Conservation (phyloP, 2,888 invertebrate genomes). For the Acrobasis repandana region DNA sequence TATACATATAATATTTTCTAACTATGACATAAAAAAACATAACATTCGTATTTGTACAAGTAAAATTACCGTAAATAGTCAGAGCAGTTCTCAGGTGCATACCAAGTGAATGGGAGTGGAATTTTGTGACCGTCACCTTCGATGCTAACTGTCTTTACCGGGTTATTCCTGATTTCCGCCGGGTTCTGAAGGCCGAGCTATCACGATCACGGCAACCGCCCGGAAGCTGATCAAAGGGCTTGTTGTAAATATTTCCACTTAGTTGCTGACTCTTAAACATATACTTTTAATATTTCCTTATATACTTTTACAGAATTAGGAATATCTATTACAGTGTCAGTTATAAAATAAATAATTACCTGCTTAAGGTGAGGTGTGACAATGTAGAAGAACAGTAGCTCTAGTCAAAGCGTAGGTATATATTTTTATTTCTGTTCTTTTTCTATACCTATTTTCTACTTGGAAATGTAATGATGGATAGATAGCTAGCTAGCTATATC, state of each 20-base stretch:
- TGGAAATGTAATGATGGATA: too few species aligned
- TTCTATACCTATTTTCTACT: too few species aligned
- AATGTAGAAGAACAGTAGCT: too few species aligned
- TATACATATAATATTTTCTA: too few species aligned
- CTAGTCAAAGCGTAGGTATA: too few species aligned
- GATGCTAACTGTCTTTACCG: background rate
- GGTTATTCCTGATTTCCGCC: background rate
- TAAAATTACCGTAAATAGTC: background rate
- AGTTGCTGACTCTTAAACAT: background rate
- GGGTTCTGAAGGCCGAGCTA: background rate
- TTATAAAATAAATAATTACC: too few species aligned
- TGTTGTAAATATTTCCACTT: background rate
- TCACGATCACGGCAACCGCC: background rate
- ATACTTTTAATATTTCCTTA: background rate
- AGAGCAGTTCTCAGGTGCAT: background rate
- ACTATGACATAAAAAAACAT: too few species aligned
- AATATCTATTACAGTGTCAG: background rate
- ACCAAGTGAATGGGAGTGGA: background rate
- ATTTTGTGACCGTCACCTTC: background rate
- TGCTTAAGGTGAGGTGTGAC: too few species aligned
- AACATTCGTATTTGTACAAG: background rate
- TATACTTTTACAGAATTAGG: background rate
- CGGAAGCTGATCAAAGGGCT: background rate
- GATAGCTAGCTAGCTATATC: too few species aligned
- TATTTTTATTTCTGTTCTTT: too few species aligned